Percentiles rank a stretch among this genome's conserved stretches.
These are phyloP conservation scores for Myrmecophaga tridactyla DNA, from an alignment of 2,113 vertebrate genomes.

Conservation along the genomic window DNA sequence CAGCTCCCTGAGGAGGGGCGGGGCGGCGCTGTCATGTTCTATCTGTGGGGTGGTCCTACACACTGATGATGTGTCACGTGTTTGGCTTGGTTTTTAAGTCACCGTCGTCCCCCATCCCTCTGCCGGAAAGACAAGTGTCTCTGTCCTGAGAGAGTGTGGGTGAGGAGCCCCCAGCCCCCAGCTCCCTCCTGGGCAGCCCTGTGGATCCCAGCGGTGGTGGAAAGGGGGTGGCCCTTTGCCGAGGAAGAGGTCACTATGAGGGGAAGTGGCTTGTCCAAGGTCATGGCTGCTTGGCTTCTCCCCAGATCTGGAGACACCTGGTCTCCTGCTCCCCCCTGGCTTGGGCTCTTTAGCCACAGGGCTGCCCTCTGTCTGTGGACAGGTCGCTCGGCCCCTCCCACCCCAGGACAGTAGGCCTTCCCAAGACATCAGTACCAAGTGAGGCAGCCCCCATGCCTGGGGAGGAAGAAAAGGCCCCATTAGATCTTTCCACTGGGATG, in stretches of 20 bases:
- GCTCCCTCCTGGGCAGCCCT: too few species aligned
- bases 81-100: constrained; percentile 6
- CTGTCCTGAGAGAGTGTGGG: neutral
- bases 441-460: neutral
- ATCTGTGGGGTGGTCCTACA: too few species aligned
- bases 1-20: neutral
- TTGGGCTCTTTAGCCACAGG: neutral
- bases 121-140: neutral
- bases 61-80: neutral
- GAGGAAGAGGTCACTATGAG: neutral
- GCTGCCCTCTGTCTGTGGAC: neutral
- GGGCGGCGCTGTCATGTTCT: too few species aligned
- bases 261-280: neutral
- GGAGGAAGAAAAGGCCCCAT: neutral
- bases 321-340: neutral
- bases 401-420: neutral
- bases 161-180: too few species aligned
- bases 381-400: neutral
- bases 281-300: neutral
- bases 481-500: neutral
- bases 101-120: neutral
- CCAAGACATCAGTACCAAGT: neutral
- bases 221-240: neutral
- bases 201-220: too few species aligned
- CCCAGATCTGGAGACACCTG: neutral